Percentiles rank a stretch among this genome's conserved stretches.
Conservation (phyloP, 2,797 vertebrate species). For the Knipowitschia caucasica region DNA sequence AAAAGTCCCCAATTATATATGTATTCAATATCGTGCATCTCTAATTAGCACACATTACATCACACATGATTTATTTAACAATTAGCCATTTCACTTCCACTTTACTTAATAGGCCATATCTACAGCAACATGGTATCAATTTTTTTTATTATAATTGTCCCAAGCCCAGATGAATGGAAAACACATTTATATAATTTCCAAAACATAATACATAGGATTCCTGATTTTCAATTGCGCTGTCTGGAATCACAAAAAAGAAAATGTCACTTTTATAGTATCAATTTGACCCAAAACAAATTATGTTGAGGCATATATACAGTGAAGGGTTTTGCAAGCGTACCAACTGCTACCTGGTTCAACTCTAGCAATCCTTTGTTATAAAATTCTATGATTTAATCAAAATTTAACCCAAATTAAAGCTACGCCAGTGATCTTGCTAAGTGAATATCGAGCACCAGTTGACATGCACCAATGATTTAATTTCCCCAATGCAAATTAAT, state of each 20-base stretch:
- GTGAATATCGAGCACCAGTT: neutral
- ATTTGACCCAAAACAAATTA: too few relatives aligned
- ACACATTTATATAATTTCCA: too few relatives aligned
- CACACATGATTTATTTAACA: too few relatives aligned
- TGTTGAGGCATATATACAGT: neutral
- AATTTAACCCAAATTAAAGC: slow-evolving; percentile 3
- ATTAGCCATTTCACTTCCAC: neutral
- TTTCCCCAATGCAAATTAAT: slow-evolving; percentile 8
- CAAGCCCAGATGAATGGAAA: neutral
- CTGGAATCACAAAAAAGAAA: too few relatives aligned
- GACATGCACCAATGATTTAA: slow-evolving; percentile 12
- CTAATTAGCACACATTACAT: too few relatives aligned
- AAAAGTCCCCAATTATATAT: too few relatives aligned
- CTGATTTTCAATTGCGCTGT: too few relatives aligned
- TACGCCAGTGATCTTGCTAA: neutral
- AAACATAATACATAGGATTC: too few relatives aligned
- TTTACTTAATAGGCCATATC: too few relatives aligned
- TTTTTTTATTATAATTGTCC: neutral
- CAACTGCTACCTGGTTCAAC: neutral
- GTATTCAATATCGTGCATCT: too few relatives aligned
- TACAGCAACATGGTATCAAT: too few relatives aligned
- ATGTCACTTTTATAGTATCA: too few relatives aligned
- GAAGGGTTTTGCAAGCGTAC: neutral
- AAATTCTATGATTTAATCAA: slow-evolving; percentile 1
- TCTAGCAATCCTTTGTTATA: neutral